Evolutionary conservation across 2,113 vertebrate genomes (phyloP).

Genomic region (Megaptera novaeangliae): DNA sequence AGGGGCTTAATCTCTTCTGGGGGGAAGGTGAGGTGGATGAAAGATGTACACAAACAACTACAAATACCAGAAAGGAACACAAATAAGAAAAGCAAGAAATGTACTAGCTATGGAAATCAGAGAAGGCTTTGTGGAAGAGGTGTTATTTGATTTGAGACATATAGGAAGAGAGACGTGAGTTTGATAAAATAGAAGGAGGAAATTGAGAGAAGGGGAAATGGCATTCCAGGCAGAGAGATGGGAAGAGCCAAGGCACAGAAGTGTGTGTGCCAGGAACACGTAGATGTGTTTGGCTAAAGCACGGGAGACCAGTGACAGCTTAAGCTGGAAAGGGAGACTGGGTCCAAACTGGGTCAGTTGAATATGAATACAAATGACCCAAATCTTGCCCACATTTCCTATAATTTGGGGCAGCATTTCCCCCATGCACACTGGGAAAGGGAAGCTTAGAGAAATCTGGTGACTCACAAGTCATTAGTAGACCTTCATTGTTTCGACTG

Average conservation of each 20-base stretch:
- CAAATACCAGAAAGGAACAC: not conserved
- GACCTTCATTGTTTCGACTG: not conserved
- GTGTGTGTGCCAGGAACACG: constrained; percentile 49
- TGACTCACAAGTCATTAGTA: constrained; percentile 29
- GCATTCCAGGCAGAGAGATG: constrained; percentile 37
- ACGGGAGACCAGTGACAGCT: constrained; percentile 42
- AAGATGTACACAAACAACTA: not conserved
- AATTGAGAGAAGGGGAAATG: not conserved
- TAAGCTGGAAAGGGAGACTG: constrained; percentile 13
- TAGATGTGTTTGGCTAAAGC: constrained; percentile 44
- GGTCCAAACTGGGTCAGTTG: constrained; percentile 54
- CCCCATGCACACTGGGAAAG: not conserved
- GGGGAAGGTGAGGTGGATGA: not conserved
- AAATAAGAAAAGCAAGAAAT: not conserved
- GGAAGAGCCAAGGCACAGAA: constrained; percentile 46
- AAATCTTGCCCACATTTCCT: constrained; percentile 51
- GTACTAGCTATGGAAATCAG: not conserved
- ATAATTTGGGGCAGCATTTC: constrained; percentile 48
- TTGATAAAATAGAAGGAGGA: not conserved
- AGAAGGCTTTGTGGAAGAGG: not conserved
- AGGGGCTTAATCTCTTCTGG: not conserved
- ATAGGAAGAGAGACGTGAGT: not conserved
- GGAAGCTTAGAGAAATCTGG: constrained; percentile 25
- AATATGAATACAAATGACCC: constrained; percentile 58
- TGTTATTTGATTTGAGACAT: not conserved